phyloP scores from a whole-genome alignment of 2,797 vertebrate species.

The Malurus leucopterus region DNA sequence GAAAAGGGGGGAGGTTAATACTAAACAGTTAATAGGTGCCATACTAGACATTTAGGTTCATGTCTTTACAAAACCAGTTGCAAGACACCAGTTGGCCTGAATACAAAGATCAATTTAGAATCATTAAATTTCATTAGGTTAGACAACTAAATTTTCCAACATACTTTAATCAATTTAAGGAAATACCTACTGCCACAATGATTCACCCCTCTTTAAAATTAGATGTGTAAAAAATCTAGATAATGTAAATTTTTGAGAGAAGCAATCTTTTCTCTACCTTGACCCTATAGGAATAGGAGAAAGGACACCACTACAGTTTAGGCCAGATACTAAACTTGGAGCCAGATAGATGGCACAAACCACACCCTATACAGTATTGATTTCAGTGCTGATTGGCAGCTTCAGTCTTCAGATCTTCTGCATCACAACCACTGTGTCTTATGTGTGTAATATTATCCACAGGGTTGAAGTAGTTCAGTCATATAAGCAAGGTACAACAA shows the following conservation, averaged over 20 bases:
- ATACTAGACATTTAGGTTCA: background rate
- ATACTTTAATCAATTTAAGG: background rate
- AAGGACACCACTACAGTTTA: background rate
- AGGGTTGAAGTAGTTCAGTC: background rate
- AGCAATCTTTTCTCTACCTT: background rate
- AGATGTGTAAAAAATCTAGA: background rate
- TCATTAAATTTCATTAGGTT: background rate
- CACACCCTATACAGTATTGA: background rate
- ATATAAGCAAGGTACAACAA: background rate
- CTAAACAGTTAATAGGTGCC: background rate
- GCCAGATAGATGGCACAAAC: background rate
- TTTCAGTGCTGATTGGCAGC: background rate
- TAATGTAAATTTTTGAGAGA: background rate
- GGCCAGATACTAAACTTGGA: background rate
- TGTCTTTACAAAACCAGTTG: background rate
- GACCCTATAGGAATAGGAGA: background rate
- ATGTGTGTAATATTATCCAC: accelerated
- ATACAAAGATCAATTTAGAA: background rate
- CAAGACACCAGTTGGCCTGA: background rate
- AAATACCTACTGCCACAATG: background rate
- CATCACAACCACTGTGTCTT: background rate
- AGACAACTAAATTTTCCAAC: background rate
- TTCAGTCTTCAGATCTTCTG: background rate
- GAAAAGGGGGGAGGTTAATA: accelerated
- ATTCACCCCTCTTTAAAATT: background rate